These are phyloP conservation scores for Chamaea fasciata DNA, from an alignment of 2,113 vertebrate species.

Conservation along the genomic window DNA sequence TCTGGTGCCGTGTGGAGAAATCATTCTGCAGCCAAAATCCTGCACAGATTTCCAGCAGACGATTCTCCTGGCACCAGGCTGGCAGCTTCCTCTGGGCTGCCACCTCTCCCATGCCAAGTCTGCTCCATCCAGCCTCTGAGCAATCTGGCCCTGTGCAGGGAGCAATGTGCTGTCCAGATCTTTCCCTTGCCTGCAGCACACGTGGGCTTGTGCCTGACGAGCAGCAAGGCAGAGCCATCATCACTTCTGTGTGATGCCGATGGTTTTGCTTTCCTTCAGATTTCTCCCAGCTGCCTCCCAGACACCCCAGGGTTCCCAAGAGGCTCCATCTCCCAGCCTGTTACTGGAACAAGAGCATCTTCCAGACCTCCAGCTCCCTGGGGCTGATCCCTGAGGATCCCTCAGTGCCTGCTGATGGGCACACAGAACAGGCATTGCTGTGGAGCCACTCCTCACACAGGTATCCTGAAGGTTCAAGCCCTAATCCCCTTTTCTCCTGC, in stretches of 20 bases:
- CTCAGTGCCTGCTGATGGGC: background rate
- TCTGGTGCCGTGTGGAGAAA: background rate
- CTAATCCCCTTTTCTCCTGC: background rate
- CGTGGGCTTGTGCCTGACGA: rapidly evolving
- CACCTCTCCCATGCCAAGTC: background rate
- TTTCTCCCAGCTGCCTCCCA: background rate
- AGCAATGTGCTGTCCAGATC: background rate
- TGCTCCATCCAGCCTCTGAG: background rate
- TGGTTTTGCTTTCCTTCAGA: background rate
- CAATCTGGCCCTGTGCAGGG: background rate
- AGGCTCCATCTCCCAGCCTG: background rate
- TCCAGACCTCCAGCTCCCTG: background rate
- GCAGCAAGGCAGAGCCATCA: background rate
- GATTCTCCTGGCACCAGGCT: background rate
- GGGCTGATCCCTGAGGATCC: background rate
- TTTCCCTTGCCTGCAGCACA: background rate
- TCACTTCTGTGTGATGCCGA: background rate
- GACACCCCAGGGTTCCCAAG: background rate
- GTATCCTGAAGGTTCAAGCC: background rate
- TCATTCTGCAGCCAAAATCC: background rate
- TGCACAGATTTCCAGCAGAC: background rate
- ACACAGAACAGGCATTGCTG: rapidly evolving
- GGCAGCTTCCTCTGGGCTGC: background rate
- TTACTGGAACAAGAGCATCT: background rate
- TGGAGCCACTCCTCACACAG: background rate